phyloP scores from a whole-genome alignment of 1,140 invertebrate species.

The Cyclargus thomasi region DNA sequence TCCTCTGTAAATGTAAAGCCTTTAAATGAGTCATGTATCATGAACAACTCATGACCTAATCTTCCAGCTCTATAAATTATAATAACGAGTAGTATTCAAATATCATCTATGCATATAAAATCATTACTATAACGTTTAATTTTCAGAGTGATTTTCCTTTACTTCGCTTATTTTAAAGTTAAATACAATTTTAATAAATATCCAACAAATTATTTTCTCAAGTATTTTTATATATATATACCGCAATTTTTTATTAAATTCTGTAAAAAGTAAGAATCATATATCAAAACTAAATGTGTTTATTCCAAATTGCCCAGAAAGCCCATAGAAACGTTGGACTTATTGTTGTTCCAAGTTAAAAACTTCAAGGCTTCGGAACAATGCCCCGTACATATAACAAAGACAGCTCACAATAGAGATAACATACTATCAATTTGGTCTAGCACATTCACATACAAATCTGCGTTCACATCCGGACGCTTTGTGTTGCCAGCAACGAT shows the following conservation, averaged over 20 bases:
- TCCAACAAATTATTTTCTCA: too few species aligned
- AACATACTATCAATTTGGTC: slow-evolving; percentile 66
- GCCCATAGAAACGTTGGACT: neutral
- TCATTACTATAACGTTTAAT: too few species aligned
- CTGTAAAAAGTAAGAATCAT: too few species aligned
- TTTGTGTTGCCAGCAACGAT: slow-evolving; percentile 39
- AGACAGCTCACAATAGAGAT: slow-evolving; percentile 44
- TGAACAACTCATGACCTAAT: neutral
- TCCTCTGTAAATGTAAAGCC: slow-evolving; percentile 1
- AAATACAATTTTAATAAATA: slow-evolving; percentile 22
- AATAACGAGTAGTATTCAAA: neutral
- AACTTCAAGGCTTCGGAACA: slow-evolving; percentile 63
- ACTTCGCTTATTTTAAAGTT: too few species aligned
- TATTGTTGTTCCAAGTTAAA: slow-evolving; percentile 40
- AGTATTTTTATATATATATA: too few species aligned
- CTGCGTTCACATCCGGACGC: slow-evolving; percentile 69
- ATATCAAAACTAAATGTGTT: too few species aligned
- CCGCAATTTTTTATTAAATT: too few species aligned
- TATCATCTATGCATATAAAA: neutral
- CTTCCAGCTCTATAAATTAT: neutral
- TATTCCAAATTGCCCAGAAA: neutral
- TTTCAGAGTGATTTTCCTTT: too few species aligned
- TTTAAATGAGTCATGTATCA: slow-evolving; percentile 1
- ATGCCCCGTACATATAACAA: slow-evolving; percentile 44
- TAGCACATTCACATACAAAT: slow-evolving; percentile 68